phyloP scores from a whole-genome alignment of 2,888 invertebrate genomes.

The Eledone cirrhosa region DNA sequence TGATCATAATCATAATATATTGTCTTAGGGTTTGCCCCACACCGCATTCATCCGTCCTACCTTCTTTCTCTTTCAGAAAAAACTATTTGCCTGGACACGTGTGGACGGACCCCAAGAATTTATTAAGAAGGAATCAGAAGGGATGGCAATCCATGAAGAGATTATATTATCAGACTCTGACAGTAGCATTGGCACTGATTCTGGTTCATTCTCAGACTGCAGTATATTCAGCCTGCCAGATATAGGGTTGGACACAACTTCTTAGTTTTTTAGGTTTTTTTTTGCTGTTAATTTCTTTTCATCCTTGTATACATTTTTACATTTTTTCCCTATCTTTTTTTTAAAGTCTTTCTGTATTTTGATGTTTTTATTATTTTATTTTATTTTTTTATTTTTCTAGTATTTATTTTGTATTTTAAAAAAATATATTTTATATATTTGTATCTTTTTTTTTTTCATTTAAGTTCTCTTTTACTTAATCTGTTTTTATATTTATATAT shows the following conservation, averaged over 20 bases:
- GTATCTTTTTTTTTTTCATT: too few species aligned
- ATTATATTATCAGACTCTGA: slow-evolving; percentile 11
- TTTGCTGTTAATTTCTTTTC: too few species aligned
- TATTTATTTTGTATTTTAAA: too few species aligned
- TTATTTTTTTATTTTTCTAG: too few species aligned
- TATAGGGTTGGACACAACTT: not conserved
- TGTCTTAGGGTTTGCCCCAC: not conserved
- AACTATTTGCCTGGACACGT: slow-evolving; percentile 11
- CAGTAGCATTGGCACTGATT: not conserved
- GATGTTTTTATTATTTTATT: too few species aligned
- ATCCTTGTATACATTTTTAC: too few species aligned
- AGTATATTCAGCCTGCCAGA: slow-evolving; percentile 12
- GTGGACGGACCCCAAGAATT: not conserved
- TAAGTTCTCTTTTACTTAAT: too few species aligned
- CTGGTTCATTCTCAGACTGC: slow-evolving; percentile 7
- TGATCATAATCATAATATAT: not conserved
- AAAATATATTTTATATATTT: too few species aligned
- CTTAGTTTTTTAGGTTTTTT: too few species aligned
- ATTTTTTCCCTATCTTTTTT: too few species aligned
- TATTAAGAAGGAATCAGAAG: not conserved
- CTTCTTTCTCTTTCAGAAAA: slow-evolving; percentile 5
- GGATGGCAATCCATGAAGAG: not conserved
- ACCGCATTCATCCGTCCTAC: not conserved
- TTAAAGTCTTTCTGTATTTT: too few species aligned
- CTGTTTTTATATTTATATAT: too few species aligned